Base-by-base conservation (phyloP, 2,888 invertebrate genomes). In the Campoplex capitator region DNA sequence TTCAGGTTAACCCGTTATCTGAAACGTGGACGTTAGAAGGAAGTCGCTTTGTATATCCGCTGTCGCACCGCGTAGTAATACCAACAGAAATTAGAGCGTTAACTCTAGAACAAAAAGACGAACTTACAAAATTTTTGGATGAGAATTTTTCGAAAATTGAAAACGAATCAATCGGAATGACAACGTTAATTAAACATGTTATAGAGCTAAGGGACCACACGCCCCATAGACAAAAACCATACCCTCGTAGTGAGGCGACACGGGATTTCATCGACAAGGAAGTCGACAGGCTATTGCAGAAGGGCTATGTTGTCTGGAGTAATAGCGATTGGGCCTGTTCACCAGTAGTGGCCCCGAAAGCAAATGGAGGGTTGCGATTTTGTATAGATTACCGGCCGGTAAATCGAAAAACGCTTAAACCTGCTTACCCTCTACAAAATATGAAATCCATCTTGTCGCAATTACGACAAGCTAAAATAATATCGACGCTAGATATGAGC, bases 241-340 rank as follows among this genome's bases (percentile, higher is more conserved):
- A 83, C 28, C 65, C 68, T 3, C 85, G 76, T 9, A 87, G 87
- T 54, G 82, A 87, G 35, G 73, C 73, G 3, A n/a, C 28, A 2
- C 58, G 58, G 2, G 28, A 58, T 11, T 58, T 58, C 11, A 3
- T 87, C 9, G 28, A 83, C 23, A 54, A 85, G 32, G 83, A 87
- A 71, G 85, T 86, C 23, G 65, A 86, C 51, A 48, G 81, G 11
- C 48, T 77, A 2, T 54, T 83, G 13, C 48, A 75, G 18, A 83
- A 85, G n/a, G 77, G 76, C 0, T 87, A 87, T 23, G 62, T 88
- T 13, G 67, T 51, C 3, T 82, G 83, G 83, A 86, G 86, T 48
- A 79, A 86, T 23, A 86, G 86, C 67, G 78, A 87, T 18, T 88
- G 86, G 88, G 85, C 85, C 0, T 76, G 88, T 62, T 85, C 83